Percentiles rank a stretch among this genome's conserved stretches.
These are phyloP conservation scores for Trogon melanurus DNA, from an alignment of 2,113 vertebrate genomes.

Conservation along the genomic window DNA sequence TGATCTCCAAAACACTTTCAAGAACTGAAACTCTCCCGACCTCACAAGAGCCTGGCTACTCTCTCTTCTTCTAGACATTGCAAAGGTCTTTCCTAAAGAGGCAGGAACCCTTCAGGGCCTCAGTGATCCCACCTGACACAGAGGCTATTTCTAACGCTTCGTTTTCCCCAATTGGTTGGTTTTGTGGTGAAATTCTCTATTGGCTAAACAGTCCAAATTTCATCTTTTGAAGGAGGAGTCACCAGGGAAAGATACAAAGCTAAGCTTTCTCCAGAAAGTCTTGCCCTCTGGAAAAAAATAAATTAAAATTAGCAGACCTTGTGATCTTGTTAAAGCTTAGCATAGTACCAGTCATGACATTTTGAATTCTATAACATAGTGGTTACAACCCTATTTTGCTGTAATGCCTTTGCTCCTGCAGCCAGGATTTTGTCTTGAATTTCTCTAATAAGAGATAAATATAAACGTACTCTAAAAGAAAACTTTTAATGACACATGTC, in stretches of 20 bases:
- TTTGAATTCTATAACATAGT: fast-evolving
- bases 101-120: fast-evolving
- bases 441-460: background rate
- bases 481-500: too few species aligned
- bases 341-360: fast-evolving
- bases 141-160: background rate
- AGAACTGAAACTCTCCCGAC: background rate
- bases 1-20: background rate
- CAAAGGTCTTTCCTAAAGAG: fast-evolving
- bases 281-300: fast-evolving
- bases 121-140: fast-evolving
- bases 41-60: background rate
- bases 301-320: too few species aligned
- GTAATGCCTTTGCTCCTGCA: background rate
- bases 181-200: background rate
- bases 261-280: background rate
- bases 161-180: background rate
- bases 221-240: fast-evolving
- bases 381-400: background rate
- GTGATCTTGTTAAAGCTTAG: fast-evolving
- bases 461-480: background rate
- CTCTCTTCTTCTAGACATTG: fast-evolving
- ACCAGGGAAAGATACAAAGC: background rate
- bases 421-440: background rate
- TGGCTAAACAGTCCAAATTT: fast-evolving